phyloP scores from a whole-genome alignment of 2,113 vertebrate species.

The Gasterosteus aculeatus region DNA sequence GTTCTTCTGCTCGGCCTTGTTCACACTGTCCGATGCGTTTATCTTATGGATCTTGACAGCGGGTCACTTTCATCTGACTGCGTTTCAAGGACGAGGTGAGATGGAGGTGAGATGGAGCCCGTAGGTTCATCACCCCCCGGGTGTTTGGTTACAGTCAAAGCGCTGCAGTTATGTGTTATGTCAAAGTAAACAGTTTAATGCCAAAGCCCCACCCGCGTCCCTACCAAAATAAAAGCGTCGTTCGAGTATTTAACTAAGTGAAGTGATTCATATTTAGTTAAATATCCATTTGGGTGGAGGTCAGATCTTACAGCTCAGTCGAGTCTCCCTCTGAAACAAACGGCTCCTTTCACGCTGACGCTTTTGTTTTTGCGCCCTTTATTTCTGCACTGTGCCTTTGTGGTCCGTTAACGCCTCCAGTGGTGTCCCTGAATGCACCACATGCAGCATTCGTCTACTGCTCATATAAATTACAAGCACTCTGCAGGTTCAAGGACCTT shows the following conservation, averaged over 20 bases:
- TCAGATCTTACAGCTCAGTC: conserved; percentile 22
- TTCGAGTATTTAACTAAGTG: neutral
- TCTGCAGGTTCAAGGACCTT: conserved; percentile 1
- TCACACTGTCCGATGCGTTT: too few species aligned
- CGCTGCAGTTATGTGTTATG: conserved; percentile 13
- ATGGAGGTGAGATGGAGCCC: neutral
- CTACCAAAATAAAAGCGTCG: neutral
- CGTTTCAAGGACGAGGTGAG: conserved; percentile 45
- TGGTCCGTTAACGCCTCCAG: neutral
- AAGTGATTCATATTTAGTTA: neutral
- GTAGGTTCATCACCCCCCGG: neutral
- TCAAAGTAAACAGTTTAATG: neutral
- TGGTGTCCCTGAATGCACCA: conserved; percentile 14
- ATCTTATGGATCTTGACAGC: neutral
- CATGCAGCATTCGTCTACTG: conserved; percentile 21
- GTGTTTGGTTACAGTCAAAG: conserved; percentile 4
- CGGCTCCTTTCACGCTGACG: conserved; percentile 37
- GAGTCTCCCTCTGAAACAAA: conserved; percentile 57
- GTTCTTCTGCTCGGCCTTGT: neutral
- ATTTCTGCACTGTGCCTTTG: conserved; percentile 10
- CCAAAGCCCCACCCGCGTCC: neutral
- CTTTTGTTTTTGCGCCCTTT: conserved; percentile 12
- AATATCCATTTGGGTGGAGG: neutral
- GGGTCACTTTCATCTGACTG: conserved; percentile 37
- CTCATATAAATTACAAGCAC: neutral